Percentiles rank a stretch among this genome's conserved stretches.
Evolutionary conservation across 2,797 vertebrate species (phyloP).

Genomic region (Sebastes diaconus): DNA sequence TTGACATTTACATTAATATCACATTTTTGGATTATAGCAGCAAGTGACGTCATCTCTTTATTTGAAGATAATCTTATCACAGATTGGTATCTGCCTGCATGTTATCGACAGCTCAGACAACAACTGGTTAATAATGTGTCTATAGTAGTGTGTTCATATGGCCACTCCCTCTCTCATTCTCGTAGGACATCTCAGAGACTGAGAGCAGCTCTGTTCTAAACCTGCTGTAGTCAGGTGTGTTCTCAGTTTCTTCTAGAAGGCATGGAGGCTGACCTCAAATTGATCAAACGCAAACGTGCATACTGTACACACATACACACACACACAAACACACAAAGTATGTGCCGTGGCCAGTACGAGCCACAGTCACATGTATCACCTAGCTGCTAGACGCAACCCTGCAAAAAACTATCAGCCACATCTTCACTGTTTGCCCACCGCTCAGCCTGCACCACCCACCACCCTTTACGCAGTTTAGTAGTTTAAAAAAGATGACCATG

Average conservation of each 20-base stretch:
- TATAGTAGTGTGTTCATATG: constrained; percentile 73
- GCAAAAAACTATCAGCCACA: constrained; percentile 29
- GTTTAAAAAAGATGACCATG: background rate
- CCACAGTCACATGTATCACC: constrained; percentile 59
- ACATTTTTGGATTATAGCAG: background rate
- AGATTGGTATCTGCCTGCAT: constrained; percentile 39
- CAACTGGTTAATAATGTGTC: constrained; percentile 41
- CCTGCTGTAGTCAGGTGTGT: constrained; percentile 88
- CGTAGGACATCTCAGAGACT: constrained; percentile 84
- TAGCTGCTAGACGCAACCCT: constrained; percentile 48
- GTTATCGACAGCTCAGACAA: background rate
- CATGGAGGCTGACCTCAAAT: constrained; percentile 75
- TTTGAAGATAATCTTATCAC: background rate
- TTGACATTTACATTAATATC: background rate
- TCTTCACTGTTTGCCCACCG: constrained; percentile 54
- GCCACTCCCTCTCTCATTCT: constrained; percentile 83
- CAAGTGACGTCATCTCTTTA: background rate
- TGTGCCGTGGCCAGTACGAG: constrained; percentile 49
- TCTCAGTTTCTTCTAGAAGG: constrained; percentile 77
- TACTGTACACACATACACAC: constrained; percentile 26
- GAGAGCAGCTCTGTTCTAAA: constrained; percentile 84
- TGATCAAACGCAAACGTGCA: constrained; percentile 48
- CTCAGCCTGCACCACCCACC: constrained; percentile 42
- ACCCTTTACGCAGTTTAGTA: background rate
- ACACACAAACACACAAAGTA: background rate